phyloP scores from a whole-genome alignment of 2,888 invertebrate genomes.

The Brenthis ino region DNA sequence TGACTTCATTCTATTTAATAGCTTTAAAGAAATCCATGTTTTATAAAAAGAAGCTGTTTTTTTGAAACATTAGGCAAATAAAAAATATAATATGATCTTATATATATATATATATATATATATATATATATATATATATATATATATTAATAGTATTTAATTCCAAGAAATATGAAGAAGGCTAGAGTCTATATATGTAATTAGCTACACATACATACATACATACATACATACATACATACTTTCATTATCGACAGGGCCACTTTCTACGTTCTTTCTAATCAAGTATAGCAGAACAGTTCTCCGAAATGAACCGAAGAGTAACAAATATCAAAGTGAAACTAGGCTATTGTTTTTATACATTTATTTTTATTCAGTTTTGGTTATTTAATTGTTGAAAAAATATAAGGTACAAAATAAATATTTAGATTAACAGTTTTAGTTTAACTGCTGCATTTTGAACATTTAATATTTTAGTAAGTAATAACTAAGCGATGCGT shows the following conservation, averaged over 20 bases:
- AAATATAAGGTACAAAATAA: neutral
- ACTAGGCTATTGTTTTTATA: conserved; percentile 3
- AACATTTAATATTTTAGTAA: no score
- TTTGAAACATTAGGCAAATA: no score
- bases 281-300: conserved; percentile 26
- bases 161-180: conserved; percentile 7
- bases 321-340: conserved; percentile 17
- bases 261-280: conserved; percentile 37
- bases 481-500: no score
- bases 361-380: no score
- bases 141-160: neutral
- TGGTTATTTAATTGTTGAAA: neutral
- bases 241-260: conserved; percentile 35
- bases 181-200: neutral
- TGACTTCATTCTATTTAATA: no score
- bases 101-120: no score
- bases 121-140: no score
- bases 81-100: no score
- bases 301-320: conserved; percentile 14
- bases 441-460: no score
- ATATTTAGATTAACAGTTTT: no score
- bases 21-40: no score
- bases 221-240: conserved; percentile 24
- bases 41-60: no score
- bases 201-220: conserved; percentile 19